phyloP scores from a whole-genome alignment of 1,140 invertebrate species.

The Drosophila serrata region DNA sequence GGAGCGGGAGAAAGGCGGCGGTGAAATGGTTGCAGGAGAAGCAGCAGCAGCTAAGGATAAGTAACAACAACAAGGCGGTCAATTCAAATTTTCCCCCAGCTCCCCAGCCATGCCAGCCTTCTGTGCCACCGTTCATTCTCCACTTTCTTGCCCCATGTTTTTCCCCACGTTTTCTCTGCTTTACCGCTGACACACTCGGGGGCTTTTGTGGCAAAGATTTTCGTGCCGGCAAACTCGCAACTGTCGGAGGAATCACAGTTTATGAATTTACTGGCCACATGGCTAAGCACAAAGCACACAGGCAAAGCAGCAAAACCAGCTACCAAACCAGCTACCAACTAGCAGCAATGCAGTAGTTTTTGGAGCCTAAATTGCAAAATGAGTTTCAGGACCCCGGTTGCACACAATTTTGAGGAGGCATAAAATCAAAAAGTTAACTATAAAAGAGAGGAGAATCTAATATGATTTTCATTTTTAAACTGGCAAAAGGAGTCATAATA shows the following conservation, averaged over 20 bases:
- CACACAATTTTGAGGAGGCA: constrained; percentile 13
- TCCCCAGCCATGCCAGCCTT: constrained; percentile 1
- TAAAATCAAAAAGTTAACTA: constrained; percentile 12
- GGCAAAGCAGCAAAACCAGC: constrained; percentile 23
- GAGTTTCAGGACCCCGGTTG: constrained; percentile 40
- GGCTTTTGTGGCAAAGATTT: constrained; percentile 61
- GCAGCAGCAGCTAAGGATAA: constrained; percentile 37
- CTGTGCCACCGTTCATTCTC: constrained; percentile 11
- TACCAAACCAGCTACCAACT: constrained; percentile 19
- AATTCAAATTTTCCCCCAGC: constrained; percentile 48
- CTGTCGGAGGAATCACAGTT: constrained; percentile 68
- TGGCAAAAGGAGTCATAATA: too few relatives aligned
- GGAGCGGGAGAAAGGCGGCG: constrained; percentile 2
- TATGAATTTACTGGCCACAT: constrained; percentile 77
- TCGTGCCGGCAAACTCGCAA: constrained; percentile 36
- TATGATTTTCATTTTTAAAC: constrained; percentile 1
- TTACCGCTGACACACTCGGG: constrained; percentile 44
- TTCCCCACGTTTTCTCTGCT: constrained; percentile 14
- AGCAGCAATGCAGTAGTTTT: constrained; percentile 26
- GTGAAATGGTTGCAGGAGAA: constrained; percentile 19
- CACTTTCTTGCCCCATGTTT: constrained; percentile 9
- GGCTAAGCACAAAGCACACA: constrained; percentile 53
- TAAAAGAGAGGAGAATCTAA: constrained; percentile 3
- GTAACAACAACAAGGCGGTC: constrained; percentile 61
- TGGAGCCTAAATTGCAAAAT: constrained; percentile 47